Conservation (phyloP, 30 jellyfish, hydroid and myxozoan genomes). For the Pelagia noctiluca region DNA sequence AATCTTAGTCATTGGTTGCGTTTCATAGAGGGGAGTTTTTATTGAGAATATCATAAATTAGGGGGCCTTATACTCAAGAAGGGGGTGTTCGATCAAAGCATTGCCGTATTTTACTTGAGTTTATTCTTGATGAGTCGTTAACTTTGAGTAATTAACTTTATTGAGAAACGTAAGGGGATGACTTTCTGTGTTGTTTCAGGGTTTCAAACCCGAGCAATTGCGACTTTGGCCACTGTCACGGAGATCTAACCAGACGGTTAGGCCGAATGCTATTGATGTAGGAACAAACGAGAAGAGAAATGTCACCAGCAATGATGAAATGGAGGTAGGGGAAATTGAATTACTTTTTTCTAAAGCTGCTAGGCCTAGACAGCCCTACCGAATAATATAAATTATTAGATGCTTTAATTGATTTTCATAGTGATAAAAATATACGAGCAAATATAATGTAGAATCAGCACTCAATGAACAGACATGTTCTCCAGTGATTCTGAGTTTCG, state of each 20-base stretch:
- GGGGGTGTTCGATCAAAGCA: not conserved
- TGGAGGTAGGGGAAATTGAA: slow-evolving; percentile 59
- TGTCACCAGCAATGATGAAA: slow-evolving; percentile 55
- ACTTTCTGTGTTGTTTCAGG: slow-evolving; percentile 52
- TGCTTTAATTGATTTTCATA: too few relatives aligned
- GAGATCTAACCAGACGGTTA: slow-evolving; percentile 87
- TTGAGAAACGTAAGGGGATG: not conserved
- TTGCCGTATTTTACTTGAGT: not conserved
- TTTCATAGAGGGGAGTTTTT: not conserved
- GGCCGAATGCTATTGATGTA: slow-evolving; percentile 87
- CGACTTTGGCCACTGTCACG: slow-evolving; percentile 95
- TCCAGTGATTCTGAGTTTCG: too few relatives aligned
- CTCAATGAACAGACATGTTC: too few relatives aligned
- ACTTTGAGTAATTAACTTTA: not conserved
- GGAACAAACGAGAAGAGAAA: slow-evolving; percentile 76
- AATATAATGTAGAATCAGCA: too few relatives aligned
- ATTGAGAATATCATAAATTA: too few relatives aligned
- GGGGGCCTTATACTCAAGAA: too few relatives aligned
- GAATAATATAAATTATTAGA: too few relatives aligned
- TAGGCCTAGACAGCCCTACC: too few relatives aligned
- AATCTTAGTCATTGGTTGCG: not conserved
- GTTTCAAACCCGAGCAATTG: slow-evolving; percentile 86
- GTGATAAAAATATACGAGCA: too few relatives aligned
- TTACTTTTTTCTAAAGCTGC: too few relatives aligned
- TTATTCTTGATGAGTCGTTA: not conserved